Conservation (phyloP, 2,888 invertebrate species). For the Sphaerophoria taeniata region DNA sequence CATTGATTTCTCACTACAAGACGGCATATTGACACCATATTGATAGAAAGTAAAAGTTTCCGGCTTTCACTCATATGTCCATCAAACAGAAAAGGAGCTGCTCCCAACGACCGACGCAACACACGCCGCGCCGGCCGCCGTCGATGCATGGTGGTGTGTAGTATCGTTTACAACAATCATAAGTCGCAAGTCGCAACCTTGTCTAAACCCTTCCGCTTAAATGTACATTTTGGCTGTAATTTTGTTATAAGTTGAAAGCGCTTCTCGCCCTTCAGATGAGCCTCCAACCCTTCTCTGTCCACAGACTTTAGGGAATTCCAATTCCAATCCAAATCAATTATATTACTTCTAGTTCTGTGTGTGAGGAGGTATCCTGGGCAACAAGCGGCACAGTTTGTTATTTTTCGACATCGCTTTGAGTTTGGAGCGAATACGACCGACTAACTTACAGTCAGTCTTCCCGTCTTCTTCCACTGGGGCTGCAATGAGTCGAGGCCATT, state of each 20-base stretch:
- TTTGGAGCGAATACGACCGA: neutral
- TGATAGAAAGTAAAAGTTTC: conserved; percentile 79
- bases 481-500: conserved; percentile 26
- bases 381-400: conserved; percentile 81
- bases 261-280: conserved; percentile 13
- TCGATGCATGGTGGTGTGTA: neutral
- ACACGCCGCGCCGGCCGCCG: neutral
- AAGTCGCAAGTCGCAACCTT: conserved; percentile 13
- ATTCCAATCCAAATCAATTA: conserved; percentile 56
- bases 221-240: conserved; percentile 45
- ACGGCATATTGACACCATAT: conserved; percentile 80
- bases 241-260: conserved; percentile 62
- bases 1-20: conserved; percentile 60
- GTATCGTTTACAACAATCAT: conserved; percentile 6
- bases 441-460: conserved; percentile 33
- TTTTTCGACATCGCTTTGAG: conserved; percentile 76
- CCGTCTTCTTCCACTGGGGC: conserved; percentile 40
- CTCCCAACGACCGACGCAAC: neutral
- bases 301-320: conserved; percentile 50
- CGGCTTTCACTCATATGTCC: conserved; percentile 72
- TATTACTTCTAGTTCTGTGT: conserved; percentile 66
- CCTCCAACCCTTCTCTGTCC: neutral
- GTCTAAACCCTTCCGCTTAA: conserved; percentile 17
- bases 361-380: conserved; percentile 82
- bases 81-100: conserved; percentile 52